Evolutionary conservation across 2,797 vertebrate species (phyloP), one percentile per base, ranked within the genome.

Genomic region (Coccyzus lansbergi): DNA sequence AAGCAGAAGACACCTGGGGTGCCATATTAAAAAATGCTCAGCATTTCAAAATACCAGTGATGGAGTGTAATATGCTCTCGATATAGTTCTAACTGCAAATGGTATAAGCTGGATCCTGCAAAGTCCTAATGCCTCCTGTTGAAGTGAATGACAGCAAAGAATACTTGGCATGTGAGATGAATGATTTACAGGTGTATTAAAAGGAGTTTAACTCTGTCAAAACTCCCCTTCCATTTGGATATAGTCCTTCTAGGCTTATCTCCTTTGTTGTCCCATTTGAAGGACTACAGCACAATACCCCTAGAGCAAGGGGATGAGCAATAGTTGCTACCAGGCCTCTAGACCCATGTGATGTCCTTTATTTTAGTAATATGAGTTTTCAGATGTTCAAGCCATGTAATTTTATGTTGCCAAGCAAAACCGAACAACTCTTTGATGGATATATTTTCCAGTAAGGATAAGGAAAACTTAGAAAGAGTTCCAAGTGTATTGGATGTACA

Each of bases 11-110:
- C 91, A 96, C 95, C 91, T 95, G 93, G 95, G 85, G 94, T 94
- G 90, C 75, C 93, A 87, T 92, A 96, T 96, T 95, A 95, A 94
- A 95, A 96, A 96, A 96, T 93, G 93, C 85, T 96, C 95, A 95
- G 91, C 68, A 40, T 89, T 94, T 96, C 84, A 85, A 93, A 96
- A 92, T 91, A 84, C 87, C n/a, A 24, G 84, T 94, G 93, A 96
- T 94, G 93, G 83, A 92, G 79, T 93, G 76, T 87, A 93, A 95
- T 95, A 85, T 70, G 79, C 68, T 94, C 90, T 93, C 89, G 92
- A 91, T 93, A 38, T 38, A 38, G 38, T 38, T 38, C 38, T 38
- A 9, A 38, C 38, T 38, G 38, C 38, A 38, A 38, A 38, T 38
- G 38, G 38, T 38, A 38, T 95, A 69, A 91, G 82, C 93, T 94